Percentiles rank a stretch among this genome's conserved stretches.
Evolutionary conservation across 2,113 vertebrate species (phyloP).

Genomic region (Nycticryphes semicollaris): DNA sequence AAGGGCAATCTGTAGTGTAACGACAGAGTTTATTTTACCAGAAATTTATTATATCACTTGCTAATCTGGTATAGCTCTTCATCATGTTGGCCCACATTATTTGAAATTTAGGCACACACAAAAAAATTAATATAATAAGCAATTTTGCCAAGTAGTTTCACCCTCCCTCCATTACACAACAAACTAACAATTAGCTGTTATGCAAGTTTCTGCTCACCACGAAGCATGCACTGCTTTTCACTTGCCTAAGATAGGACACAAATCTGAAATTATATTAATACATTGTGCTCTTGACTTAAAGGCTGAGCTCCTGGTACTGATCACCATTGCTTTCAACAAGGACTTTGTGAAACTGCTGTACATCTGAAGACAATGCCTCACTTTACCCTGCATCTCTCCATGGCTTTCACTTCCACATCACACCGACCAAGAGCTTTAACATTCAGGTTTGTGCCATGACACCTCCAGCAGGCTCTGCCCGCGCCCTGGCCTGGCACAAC

Average conservation of each 20-base stretch:
- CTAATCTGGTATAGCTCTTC: neutral
- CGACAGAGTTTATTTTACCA: neutral
- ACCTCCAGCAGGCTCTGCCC: neutral
- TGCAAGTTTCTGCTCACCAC: slow-evolving; percentile 17
- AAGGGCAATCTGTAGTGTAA: neutral
- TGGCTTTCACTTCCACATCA: neutral
- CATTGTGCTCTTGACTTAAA: neutral
- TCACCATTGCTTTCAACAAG: neutral
- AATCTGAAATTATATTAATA: neutral
- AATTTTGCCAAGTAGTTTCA: neutral
- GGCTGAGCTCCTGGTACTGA: neutral
- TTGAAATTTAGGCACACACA: neutral
- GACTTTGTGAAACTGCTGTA: neutral
- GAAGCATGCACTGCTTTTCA: neutral
- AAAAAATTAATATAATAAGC: neutral
- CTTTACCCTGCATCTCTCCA: neutral
- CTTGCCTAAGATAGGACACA: neutral
- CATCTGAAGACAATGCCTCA: rapidly evolving
- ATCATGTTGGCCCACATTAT: rapidly evolving
- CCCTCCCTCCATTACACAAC: neutral
- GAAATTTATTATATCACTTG: neutral
- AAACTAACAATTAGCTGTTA: neutral
- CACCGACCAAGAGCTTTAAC: rapidly evolving
- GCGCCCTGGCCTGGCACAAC: rapidly evolving
- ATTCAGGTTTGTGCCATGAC: neutral